Base-by-base conservation (phyloP, 2,797 vertebrate genomes). In the Premnoplex brunnescens region DNA sequence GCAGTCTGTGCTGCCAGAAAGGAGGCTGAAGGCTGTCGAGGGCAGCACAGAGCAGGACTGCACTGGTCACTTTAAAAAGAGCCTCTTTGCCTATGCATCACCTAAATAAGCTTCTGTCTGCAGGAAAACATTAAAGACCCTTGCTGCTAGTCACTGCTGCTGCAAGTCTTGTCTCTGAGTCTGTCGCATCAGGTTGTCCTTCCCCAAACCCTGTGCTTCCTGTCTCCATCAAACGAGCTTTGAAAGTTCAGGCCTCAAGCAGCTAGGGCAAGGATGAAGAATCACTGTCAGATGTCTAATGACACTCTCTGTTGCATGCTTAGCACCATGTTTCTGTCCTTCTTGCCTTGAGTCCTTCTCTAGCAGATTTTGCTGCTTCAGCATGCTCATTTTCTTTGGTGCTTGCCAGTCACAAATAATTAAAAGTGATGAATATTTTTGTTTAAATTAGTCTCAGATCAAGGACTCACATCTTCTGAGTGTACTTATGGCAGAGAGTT, bases 211-310 rank as follows among this genome's bases (percentile, higher is more conserved):
- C 7, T 12, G 13, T 76, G 32, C 17, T 74, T 51, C 14, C 0
- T 0, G 13, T 34, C 6, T 56, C 5, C 28, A 16, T 12, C 0
- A 0, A 2, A 2, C 9, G 10, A 56, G 19, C 27, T 36, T 4
- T 72, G 62, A 56, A 93, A 73, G 34, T 5, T 74, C 18, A 49
- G 49, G 32, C 10, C 11, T 58, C 39, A 85, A 67, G 12, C 0
- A 4, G 21, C 23, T 44, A 19, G 34, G 6, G 3, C 41, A 71
- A 68, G 20, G 11, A 4, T 3, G 30, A 59, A 49, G 9, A 2
- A 5, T 37, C 3, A 1, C 44, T 56, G 6, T 71, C 0, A 0
- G 12, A 63, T 60, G 4, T 27, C 1, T 24, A 41, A 15, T 0
- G 1, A n/a, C 27, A 64, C 9, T 3, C 6, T 34, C 44, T 2